Evolutionary conservation across 2,888 invertebrate genomes (phyloP).

Genomic region (Ctenicera cuprea): DNA sequence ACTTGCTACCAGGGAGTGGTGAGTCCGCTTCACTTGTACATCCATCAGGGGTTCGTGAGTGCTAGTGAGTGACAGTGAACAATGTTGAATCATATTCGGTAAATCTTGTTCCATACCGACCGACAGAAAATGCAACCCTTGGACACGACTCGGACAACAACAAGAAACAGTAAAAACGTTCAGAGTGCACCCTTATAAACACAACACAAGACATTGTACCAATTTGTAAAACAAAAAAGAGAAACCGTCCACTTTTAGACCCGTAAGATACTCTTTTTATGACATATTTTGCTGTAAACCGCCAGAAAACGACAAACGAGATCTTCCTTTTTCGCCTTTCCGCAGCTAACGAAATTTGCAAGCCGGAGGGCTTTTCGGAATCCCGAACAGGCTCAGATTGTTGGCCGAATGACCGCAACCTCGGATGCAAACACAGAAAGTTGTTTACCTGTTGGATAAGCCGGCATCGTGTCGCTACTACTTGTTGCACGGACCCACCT

Average conservation of each 20-base stretch:
- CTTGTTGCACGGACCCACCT: slow-evolving; percentile 71
- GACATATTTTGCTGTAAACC: slow-evolving; percentile 26
- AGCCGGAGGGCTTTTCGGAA: slow-evolving; percentile 4
- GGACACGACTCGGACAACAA: not conserved
- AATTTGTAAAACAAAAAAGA: slow-evolving; percentile 13
- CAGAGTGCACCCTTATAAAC: slow-evolving; percentile 6
- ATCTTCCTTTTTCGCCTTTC: slow-evolving; percentile 44
- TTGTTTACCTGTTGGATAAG: slow-evolving; percentile 70
- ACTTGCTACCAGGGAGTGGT: slow-evolving; percentile 71
- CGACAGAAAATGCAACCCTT: slow-evolving; percentile 31
- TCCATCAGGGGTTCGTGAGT: slow-evolving; percentile 53
- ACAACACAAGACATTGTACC: not conserved
- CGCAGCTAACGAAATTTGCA: slow-evolving; percentile 17
- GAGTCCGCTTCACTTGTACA: slow-evolving; percentile 60
- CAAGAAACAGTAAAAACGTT: not conserved
- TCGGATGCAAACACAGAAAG: slow-evolving; percentile 60
- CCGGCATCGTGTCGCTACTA: slow-evolving; percentile 66
- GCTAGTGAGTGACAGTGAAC: slow-evolving; percentile 52
- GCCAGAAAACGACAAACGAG: slow-evolving; percentile 30
- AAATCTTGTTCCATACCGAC: slow-evolving; percentile 34
- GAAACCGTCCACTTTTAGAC: slow-evolving; percentile 50
- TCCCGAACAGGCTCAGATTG: not conserved
- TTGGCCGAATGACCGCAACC: slow-evolving; percentile 14
- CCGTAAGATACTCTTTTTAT: slow-evolving; percentile 41
- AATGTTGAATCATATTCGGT: slow-evolving; percentile 43